Evolutionary conservation across 2,797 vertebrate genomes (phyloP).

Genomic region (Lacerta bilineata): DNA sequence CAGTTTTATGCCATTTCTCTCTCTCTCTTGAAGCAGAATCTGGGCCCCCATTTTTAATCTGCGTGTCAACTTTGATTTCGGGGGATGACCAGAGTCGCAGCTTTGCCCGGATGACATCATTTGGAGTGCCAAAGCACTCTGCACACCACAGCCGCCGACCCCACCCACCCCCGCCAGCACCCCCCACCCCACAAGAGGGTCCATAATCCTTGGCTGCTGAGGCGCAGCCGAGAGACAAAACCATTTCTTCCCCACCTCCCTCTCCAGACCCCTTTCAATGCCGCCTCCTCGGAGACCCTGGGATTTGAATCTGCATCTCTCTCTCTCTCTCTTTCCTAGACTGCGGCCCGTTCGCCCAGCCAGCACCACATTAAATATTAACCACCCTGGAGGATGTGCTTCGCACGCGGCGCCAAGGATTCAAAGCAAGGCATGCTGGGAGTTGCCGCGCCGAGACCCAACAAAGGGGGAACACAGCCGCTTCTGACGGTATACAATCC

Average conservation of each 20-base stretch:
- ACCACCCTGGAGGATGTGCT: neutral
- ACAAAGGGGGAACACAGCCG: neutral
- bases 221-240: neutral
- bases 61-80: neutral
- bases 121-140: neutral
- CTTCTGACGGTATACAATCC: neutral
- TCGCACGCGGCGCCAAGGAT: neutral
- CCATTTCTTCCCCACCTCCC: neutral
- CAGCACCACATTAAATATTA: slow-evolving; percentile 37
- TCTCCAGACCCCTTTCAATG: neutral
- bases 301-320: neutral
- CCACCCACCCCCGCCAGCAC: no score
- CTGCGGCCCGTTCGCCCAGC: no score
- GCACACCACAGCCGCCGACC: neutral
- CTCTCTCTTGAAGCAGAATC: neutral
- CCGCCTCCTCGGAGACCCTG: neutral
- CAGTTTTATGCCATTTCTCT: neutral
- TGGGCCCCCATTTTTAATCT: neutral
- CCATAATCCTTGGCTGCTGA: neutral
- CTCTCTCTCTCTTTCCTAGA: neutral
- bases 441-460: neutral
- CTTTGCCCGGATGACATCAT: no score
- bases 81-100: no score
- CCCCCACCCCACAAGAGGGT: neutral
- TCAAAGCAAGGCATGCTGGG: slow-evolving; percentile 25